Percentiles rank a stretch among this genome's conserved stretches.
Conservation (phyloP, 1,140 invertebrate genomes). For the Drosophila lini region DNA sequence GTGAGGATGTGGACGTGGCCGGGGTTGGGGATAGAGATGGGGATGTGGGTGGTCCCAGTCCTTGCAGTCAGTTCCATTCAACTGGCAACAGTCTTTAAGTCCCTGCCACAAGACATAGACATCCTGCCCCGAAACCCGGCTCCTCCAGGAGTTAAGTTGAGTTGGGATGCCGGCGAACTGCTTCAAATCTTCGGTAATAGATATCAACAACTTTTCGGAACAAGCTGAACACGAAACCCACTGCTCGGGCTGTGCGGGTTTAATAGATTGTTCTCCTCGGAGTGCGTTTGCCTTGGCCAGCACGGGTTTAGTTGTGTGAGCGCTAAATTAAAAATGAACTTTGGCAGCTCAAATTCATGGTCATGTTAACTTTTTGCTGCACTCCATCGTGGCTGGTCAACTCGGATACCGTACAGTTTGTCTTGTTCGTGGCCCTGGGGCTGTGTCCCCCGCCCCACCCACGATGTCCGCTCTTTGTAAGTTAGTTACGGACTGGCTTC, state of each 20-base stretch:
- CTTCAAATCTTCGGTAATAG: slow-evolving; percentile 79
- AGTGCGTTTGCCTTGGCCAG: slow-evolving; percentile 26
- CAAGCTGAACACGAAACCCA: slow-evolving; percentile 40
- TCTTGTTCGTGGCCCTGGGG: slow-evolving; percentile 37
- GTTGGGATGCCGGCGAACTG: slow-evolving; percentile 72
- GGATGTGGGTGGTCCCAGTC: slow-evolving; percentile 8
- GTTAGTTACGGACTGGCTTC: slow-evolving; percentile 66
- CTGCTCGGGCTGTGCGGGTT: slow-evolving; percentile 43
- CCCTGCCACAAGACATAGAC: slow-evolving; percentile 25
- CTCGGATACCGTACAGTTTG: slow-evolving; percentile 57
- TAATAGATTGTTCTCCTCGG: slow-evolving; percentile 64
- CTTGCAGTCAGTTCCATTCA: slow-evolving; percentile 62
- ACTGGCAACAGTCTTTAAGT: slow-evolving; percentile 76
- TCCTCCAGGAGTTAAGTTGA: slow-evolving; percentile 63
- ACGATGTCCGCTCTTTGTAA: slow-evolving; percentile 32
- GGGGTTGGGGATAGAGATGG: not conserved
- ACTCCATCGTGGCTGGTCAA: slow-evolving; percentile 58
- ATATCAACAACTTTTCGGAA: slow-evolving; percentile 77
- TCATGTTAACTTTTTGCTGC: slow-evolving; percentile 78
- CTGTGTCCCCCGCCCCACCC: not conserved
- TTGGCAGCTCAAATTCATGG: slow-evolving; percentile 78
- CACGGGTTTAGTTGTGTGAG: slow-evolving; percentile 19
- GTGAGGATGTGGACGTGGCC: slow-evolving; percentile 25
- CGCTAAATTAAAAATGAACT: slow-evolving; percentile 78
- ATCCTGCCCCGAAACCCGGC: slow-evolving; percentile 4